Base-by-base conservation (phyloP, 2,797 vertebrate species). In the Salarias fasciatus region DNA sequence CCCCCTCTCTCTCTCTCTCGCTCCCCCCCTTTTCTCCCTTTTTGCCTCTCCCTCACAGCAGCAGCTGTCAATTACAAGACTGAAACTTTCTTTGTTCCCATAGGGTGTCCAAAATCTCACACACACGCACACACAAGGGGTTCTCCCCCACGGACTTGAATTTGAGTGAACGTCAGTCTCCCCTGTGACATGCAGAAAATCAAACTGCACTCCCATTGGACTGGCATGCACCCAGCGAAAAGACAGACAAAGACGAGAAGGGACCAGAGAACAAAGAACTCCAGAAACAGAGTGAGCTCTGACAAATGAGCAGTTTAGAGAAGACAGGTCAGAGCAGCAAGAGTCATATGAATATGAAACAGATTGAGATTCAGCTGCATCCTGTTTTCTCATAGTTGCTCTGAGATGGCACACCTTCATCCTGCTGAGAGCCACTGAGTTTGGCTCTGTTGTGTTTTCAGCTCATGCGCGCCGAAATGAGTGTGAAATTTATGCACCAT, bases 1-100 rank as follows among this genome's bases (percentile, higher is more conserved):
- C 58, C 55, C 40, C 15, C 59, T 77, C 70, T 72, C 69, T 64
- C 8, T 65, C 64, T 71, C n/a, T 28, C 49, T 36, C 29, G 38
- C 35, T 66, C 59, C 14, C 48, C 44, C 40, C 44, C 53, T 70
- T 66, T 69, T 35, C 18, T 24, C 18, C 24, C 18, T 24, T 18
- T 24, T 3, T 24, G 18, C 2, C 18, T 35, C 60, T 79, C 51
- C 49, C 62, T 85, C 79, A 64, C 82, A 78, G 86, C 82, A 87
- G 88, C 84, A 87, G 84, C 85, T 89, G 86, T 88, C 89, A 89
- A 81, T 88, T 89, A 85, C 79, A 58, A 75, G 54, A 69, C 72
- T 47, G 79, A 86, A 88, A 88, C 78, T 81, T 87, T 83, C 67
- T 86, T 77, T 80, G 63, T 81, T 87, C 85, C 82, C 80, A 72